phyloP scores from a whole-genome alignment of 2,888 invertebrate genomes.

The Drosophila austrosaltans region DNA sequence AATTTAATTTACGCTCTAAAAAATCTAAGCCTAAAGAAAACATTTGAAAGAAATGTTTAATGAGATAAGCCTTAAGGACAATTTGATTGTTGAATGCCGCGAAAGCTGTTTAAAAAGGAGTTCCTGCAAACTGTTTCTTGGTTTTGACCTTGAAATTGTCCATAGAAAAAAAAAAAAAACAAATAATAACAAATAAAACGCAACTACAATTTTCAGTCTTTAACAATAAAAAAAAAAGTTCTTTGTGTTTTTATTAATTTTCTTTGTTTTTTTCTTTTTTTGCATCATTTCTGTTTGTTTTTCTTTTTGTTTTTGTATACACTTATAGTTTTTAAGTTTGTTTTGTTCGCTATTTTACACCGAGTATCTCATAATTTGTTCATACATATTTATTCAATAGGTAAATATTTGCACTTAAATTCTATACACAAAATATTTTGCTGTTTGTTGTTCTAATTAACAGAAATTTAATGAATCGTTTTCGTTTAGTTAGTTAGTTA shows the following conservation, averaged over 20 bases:
- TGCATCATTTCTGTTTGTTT: slow-evolving; percentile 28
- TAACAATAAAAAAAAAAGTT: slow-evolving; percentile 81
- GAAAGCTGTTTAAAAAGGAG: too few relatives aligned
- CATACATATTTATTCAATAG: slow-evolving; percentile 46
- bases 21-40: too few relatives aligned
- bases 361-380: slow-evolving; percentile 55
- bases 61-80: too few relatives aligned
- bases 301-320: slow-evolving; percentile 51
- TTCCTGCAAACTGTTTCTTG: too few relatives aligned
- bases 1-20: too few relatives aligned
- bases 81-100: too few relatives aligned
- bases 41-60: too few relatives aligned
- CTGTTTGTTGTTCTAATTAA: slow-evolving; percentile 9
- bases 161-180: neutral
- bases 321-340: slow-evolving; percentile 62
- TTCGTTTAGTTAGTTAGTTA: slow-evolving; percentile 31
- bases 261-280: slow-evolving; percentile 43
- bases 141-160: too few relatives aligned
- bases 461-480: slow-evolving; percentile 22
- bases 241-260: slow-evolving; percentile 61
- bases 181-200: slow-evolving; percentile 2
- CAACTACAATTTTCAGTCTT: slow-evolving; percentile 75
- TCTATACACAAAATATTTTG: slow-evolving; percentile 49
- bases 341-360: slow-evolving; percentile 65
- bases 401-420: slow-evolving; percentile 51